Base-by-base conservation (phyloP, 2,888 invertebrate genomes). In the Melanostoma scalare region DNA sequence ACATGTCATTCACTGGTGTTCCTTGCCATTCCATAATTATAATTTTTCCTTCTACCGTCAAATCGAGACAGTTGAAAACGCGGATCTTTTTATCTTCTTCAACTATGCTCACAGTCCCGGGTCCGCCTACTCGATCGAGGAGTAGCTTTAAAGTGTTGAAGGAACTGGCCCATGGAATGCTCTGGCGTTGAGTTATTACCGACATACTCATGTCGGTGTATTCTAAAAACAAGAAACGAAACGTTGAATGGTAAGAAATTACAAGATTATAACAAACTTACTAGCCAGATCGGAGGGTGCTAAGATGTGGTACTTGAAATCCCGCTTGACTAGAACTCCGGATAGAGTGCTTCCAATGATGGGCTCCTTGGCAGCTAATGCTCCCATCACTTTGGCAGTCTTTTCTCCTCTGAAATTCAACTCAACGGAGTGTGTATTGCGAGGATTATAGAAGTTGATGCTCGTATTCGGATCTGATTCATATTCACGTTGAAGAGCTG, bases 311-410 rank as follows among this genome's bases (percentile, higher is more conserved):
- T 99, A 99, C 92, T 98, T 99, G 90, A 99, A 99, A 92, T 99
- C 99, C 73, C 99, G 93, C 91, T 99, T 99, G 2, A 99, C 98
- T 50, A 99, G 92, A 76, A 99, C 95, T 0, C 99, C 99, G 4
- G 98, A 97, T 3, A 99, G 91, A 80, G 94, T 93, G 76, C 95
- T 94, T 9, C 95, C 96, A 0, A 96, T 94, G 86, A 93, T 93
- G 0, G 98, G 97, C 53, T 94, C 94, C 63, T 95, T 94, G 87
- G 96, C 93, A 0, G 99, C 99, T 82, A 99, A 92, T 1, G 94
- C 93, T 0, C 99, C 99, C 95, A 99, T 98, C 4, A 97, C 98
- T 93, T 99, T 99, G 2, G 99, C 99, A 3, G 98, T 98, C 92
- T 99, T 99, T 91, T 99, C 99, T 33, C 99, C 99, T 50, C 98